These are phyloP conservation scores for Pantherophis vulpinus DNA, from an alignment of 2,797 vertebrate species.

Conservation along the genomic window DNA sequence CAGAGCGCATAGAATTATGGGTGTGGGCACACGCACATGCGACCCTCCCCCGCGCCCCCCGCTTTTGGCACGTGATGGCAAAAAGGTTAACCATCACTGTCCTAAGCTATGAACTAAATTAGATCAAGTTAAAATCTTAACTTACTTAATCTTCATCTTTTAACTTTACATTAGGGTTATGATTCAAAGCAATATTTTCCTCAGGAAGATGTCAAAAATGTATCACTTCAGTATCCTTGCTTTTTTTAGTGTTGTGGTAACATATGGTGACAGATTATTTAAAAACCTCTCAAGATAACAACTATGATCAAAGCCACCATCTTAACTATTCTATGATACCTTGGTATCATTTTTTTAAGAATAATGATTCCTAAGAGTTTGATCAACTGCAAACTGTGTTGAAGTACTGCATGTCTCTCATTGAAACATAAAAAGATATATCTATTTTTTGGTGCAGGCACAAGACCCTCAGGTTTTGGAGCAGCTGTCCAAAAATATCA, in stretches of 20 bases:
- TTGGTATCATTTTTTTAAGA: background rate
- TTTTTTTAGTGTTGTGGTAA: background rate
- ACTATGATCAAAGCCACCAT: background rate
- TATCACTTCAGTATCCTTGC: background rate
- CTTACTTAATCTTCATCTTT: background rate
- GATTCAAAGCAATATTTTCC: background rate
- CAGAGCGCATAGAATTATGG: too few species aligned
- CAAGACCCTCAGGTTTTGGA: conserved; percentile 99
- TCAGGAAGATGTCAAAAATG: background rate
- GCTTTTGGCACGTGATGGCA: too few species aligned
- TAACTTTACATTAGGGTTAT: background rate
- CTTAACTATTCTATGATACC: background rate
- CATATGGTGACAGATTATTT: background rate
- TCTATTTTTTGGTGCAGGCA: conserved; percentile 77
- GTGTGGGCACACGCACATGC: too few species aligned
- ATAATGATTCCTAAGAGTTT: conserved; percentile 26
- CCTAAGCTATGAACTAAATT: background rate
- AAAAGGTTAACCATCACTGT: too few species aligned
- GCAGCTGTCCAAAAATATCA: conserved; percentile 99
- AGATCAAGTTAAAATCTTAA: background rate
- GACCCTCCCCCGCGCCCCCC: too few species aligned
- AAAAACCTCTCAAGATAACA: background rate
- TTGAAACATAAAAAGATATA: background rate
- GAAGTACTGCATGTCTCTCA: background rate
- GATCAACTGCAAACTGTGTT: background rate